Evolutionary conservation across 2,888 invertebrate genomes (phyloP).

Genomic region (Ypsolopha sequella): DNA sequence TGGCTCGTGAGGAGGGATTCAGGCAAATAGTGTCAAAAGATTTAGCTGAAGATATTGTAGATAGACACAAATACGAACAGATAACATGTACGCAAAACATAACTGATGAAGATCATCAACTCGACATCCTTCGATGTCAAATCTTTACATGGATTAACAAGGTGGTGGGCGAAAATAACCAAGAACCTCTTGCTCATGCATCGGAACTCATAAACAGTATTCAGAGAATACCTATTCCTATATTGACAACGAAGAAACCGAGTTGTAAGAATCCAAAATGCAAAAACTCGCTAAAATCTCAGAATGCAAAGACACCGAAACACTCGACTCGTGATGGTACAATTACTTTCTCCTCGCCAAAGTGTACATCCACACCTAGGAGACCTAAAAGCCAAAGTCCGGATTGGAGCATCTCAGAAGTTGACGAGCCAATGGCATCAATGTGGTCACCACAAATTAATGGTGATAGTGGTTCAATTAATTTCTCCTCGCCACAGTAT

Average conservation of each 20-base stretch:
- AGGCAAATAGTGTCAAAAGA: slow-evolving; percentile 27
- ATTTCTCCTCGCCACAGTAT: no score
- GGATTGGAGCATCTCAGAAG: no score
- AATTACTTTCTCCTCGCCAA: no score
- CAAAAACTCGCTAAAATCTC: no score
- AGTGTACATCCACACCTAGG: no score
- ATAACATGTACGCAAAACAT: slow-evolving; percentile 20
- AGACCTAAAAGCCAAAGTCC: no score
- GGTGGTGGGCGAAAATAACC: slow-evolving; percentile 28
- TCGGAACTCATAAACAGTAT: slow-evolving; percentile 32
- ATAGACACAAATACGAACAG: slow-evolving; percentile 39
- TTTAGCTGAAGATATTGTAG: slow-evolving; percentile 40
- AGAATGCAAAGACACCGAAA: no score
- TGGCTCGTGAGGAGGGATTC: slow-evolving; percentile 17
- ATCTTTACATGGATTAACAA: slow-evolving; percentile 51
- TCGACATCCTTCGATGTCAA: slow-evolving; percentile 44
- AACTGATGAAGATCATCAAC: slow-evolving; percentile 23
- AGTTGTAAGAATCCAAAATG: no score
- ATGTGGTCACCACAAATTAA: no score
- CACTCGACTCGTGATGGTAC: no score
- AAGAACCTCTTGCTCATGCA: slow-evolving; percentile 26
- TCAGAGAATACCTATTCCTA: slow-evolving; percentile 26
- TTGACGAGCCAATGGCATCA: no score
- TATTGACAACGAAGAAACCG: slow-evolving; percentile 9
- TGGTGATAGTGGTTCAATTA: no score